These are phyloP conservation scores for Poecilia velifera DNA, from an alignment of 2,797 vertebrate genomes.

Conservation along the genomic window DNA sequence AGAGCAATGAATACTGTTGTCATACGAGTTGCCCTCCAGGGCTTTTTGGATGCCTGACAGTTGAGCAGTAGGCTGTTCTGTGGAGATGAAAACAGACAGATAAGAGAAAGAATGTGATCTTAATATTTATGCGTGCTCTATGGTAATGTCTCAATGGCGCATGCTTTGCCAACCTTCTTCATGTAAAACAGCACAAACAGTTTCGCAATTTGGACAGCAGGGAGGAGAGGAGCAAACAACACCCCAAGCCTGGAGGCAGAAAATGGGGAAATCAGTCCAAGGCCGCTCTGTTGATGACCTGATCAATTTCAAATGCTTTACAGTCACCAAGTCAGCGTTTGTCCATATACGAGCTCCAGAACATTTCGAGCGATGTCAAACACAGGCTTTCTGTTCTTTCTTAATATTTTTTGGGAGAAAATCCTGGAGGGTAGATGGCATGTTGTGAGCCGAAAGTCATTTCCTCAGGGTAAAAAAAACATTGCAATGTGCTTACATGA, in stretches of 20 bases:
- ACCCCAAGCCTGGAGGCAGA: conserved; percentile 82
- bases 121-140: not conserved
- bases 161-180: conserved; percentile 82
- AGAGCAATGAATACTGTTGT: conserved; percentile 83
- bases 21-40: conserved; percentile 89
- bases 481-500: not conserved
- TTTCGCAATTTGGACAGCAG: conserved; percentile 84
- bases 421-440: conserved; percentile 65
- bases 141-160: too few species aligned
- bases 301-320: not conserved
- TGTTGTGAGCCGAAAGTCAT: not conserved
- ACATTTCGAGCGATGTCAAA: conserved; percentile 89
- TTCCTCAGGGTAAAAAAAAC: conserved; percentile 5
- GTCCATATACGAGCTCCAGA: conserved; percentile 90
- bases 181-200: conserved; percentile 87
- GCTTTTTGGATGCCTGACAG: conserved; percentile 86
- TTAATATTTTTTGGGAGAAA: conserved; percentile 74
- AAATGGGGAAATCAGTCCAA: not conserved
- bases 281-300: not conserved
- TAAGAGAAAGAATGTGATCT: not conserved
- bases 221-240: conserved; percentile 87
- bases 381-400: conserved; percentile 79
- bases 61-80: conserved; percentile 87
- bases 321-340: conserved; percentile 88
- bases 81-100: not conserved